These are phyloP conservation scores for Pleuronectes platessa DNA, from an alignment of 2,113 vertebrate genomes.

Conservation along the genomic window DNA sequence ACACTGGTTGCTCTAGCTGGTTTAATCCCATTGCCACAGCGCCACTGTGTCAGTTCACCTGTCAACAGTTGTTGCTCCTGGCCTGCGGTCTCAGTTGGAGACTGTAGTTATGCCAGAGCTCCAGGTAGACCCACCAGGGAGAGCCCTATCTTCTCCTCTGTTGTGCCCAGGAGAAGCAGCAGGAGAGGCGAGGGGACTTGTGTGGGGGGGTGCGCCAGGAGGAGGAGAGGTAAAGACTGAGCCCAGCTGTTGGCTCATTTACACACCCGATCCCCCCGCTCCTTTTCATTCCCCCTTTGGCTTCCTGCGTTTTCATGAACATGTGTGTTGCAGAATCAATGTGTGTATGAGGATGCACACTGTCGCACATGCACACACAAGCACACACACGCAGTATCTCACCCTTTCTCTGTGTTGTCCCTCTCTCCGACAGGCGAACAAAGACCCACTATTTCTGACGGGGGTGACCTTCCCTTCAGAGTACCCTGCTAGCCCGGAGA, in stretches of 20 bases:
- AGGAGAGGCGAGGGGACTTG: not conserved
- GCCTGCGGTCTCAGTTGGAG: conserved; percentile 30
- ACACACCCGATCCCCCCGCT: conserved; percentile 14
- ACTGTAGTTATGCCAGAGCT: conserved; percentile 52
- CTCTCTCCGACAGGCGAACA: conserved; percentile 90
- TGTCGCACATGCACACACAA: not conserved
- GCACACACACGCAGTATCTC: conserved; percentile 6
- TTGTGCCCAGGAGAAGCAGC: conserved; percentile 37
- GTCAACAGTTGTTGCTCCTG: conserved; percentile 41
- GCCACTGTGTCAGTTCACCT: conserved; percentile 42
- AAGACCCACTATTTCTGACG: conserved; percentile 95
- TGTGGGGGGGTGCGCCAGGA: not conserved
- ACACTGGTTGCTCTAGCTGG: conserved; percentile 18
- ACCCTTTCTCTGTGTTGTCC: conserved; percentile 54
- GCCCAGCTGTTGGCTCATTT: conserved; percentile 81
- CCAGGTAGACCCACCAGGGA: conserved; percentile 49
- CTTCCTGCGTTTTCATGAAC: conserved; percentile 32
- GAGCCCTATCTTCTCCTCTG: conserved; percentile 50
- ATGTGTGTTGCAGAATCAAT: conserved; percentile 33
- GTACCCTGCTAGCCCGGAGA: conserved; percentile 91
- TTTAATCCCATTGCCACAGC: conserved; percentile 49
- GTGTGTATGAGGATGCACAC: conserved; percentile 9
- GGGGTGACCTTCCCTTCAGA: conserved; percentile 94
- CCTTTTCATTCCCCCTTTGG: conserved; percentile 12
- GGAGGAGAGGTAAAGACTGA: conserved; percentile 28